Evolutionary conservation across 2,797 vertebrate species (phyloP).

Genomic region (Glyptemys insculpta): DNA sequence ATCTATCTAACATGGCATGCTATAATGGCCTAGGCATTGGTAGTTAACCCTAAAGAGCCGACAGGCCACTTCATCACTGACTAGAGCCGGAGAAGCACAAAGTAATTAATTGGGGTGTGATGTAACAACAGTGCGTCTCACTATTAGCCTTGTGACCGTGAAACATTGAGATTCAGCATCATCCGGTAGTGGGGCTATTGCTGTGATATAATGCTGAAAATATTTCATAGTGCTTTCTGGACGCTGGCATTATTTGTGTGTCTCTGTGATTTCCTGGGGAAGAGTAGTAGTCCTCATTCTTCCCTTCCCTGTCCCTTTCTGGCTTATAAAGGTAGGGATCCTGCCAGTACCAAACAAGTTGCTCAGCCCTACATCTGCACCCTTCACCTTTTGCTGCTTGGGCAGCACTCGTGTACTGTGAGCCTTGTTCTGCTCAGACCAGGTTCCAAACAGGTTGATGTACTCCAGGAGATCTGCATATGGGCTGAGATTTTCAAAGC

Average conservation of each 20-base stretch:
- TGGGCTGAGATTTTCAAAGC: neutral
- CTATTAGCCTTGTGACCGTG: neutral
- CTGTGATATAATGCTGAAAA: neutral
- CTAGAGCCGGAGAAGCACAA: rapidly evolving
- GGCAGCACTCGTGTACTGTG: neutral
- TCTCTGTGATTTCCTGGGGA: neutral
- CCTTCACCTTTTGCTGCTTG: neutral
- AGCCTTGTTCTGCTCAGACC: neutral
- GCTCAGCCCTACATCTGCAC: neutral
- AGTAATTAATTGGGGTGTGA: neutral
- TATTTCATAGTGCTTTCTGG: neutral
- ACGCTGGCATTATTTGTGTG: neutral
- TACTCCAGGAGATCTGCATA: neutral
- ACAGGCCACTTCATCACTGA: neutral
- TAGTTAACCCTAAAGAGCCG: neutral
- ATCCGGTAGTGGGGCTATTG: neutral
- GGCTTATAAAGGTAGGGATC: neutral
- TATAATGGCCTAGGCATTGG: neutral
- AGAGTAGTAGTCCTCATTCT: neutral
- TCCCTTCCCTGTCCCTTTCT: neutral
- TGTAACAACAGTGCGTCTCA: neutral
- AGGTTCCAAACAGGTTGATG: neutral
- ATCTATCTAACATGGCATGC: neutral
- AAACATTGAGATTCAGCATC: neutral
- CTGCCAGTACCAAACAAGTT: neutral